phyloP scores from a whole-genome alignment of 2,888 invertebrate species.

The Ephialtes manifestator region DNA sequence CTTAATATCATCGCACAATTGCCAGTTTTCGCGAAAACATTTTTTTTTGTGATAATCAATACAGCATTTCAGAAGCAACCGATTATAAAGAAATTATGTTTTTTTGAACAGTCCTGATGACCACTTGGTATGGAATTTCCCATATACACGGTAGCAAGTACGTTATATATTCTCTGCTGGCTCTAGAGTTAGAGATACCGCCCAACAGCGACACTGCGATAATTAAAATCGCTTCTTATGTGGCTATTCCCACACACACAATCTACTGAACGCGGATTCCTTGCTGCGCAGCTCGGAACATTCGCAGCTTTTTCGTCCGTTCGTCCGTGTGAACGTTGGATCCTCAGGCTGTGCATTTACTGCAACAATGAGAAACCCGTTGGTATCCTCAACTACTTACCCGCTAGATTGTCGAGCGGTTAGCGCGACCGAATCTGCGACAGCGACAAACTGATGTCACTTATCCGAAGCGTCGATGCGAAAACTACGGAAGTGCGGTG shows the following conservation, averaged over 20 bases:
- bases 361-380: slow-evolving; percentile 32
- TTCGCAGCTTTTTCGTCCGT: slow-evolving; percentile 10
- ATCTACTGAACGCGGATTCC: background rate
- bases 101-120: too few relatives aligned
- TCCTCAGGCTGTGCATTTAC: background rate
- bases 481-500: slow-evolving; percentile 7
- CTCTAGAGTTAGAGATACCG: background rate
- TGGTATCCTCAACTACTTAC: background rate
- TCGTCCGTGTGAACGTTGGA: slow-evolving; percentile 26
- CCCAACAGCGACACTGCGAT: background rate
- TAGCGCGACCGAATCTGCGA: background rate
- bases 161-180: background rate
- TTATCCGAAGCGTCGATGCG: slow-evolving; percentile 21
- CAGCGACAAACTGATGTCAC: slow-evolving; percentile 16
- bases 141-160: background rate
- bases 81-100: too few relatives aligned
- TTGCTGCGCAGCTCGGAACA: background rate
- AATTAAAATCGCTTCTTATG: slow-evolving; percentile 32
- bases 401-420: background rate
- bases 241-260: slow-evolving; percentile 7
- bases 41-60: too few relatives aligned
- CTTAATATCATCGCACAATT: too few relatives aligned
- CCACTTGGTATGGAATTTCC: too few relatives aligned
- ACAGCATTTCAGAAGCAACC: too few relatives aligned
- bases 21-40: too few relatives aligned